phyloP scores from a whole-genome alignment of 2,113 vertebrate species.

The Catharus bicknelli region DNA sequence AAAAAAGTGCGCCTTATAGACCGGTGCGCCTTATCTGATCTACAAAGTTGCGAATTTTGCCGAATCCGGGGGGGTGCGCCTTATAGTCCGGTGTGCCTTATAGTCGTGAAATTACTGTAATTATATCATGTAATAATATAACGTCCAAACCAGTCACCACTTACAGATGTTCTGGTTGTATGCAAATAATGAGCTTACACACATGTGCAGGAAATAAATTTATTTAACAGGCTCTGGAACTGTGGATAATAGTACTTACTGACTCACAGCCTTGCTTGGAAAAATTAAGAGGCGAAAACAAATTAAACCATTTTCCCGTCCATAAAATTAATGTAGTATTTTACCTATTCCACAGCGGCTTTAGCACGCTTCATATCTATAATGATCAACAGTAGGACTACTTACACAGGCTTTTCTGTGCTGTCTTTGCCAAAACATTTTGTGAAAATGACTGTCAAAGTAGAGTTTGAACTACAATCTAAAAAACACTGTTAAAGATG shows the following conservation, averaged over 20 bases:
- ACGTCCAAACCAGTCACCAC: background rate
- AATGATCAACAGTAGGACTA: background rate
- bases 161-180: background rate
- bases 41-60: no score
- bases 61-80: no score
- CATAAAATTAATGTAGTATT: constrained; percentile 21
- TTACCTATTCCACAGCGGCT: constrained; percentile 14
- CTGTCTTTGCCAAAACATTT: background rate
- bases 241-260: background rate
- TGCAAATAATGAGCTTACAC: background rate
- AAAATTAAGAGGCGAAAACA: background rate
- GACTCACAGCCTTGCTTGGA: background rate
- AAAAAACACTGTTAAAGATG: background rate
- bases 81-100: no score
- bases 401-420: background rate
- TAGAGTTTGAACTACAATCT: background rate
- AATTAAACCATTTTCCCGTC: background rate
- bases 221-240: background rate
- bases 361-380: background rate
- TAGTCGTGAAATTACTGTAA: no score
- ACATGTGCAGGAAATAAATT: background rate
- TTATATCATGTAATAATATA: background rate
- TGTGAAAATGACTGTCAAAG: background rate
- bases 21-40: no score
- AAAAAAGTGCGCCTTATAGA: no score